Percentiles rank a stretch among this genome's conserved stretches.
Evolutionary conservation across 2,888 invertebrate genomes (phyloP).

Genomic region (Opisthograptis luteolata): DNA sequence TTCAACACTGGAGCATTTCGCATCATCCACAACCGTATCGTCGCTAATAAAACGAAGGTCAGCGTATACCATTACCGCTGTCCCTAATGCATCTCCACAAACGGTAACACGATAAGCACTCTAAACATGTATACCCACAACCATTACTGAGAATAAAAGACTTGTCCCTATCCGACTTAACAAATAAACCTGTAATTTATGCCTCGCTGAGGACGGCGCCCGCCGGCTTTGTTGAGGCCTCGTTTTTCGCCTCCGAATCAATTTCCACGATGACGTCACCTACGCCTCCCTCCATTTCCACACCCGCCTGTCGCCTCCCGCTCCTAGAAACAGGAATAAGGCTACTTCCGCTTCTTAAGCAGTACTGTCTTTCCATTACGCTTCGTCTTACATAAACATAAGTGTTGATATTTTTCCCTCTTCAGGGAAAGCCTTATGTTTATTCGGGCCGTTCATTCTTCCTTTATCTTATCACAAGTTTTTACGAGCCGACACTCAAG

Average conservation of each 20-base stretch:
- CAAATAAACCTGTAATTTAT: slow-evolving; percentile 75
- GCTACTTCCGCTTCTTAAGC: slow-evolving; percentile 68
- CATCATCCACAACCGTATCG: slow-evolving; percentile 9
- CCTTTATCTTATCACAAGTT: slow-evolving; percentile 36
- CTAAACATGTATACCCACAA: slow-evolving; percentile 46
- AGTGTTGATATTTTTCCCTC: slow-evolving; percentile 46
- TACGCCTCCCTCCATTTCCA: slow-evolving; percentile 48
- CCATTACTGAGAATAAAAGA: slow-evolving; percentile 58
- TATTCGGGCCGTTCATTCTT: slow-evolving; percentile 31
- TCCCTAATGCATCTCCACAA: slow-evolving; percentile 43
- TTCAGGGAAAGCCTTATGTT: slow-evolving; percentile 38
- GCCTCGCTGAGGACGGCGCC: slow-evolving; percentile 65
- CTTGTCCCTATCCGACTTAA: slow-evolving; percentile 54
- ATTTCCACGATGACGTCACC: slow-evolving; percentile 78
- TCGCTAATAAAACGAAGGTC: slow-evolving; percentile 29
- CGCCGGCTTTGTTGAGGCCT: slow-evolving; percentile 71
- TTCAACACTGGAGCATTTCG: slow-evolving; percentile 14
- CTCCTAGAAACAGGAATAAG: slow-evolving; percentile 62
- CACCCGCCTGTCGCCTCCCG: slow-evolving; percentile 47
- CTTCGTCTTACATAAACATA: slow-evolving; percentile 49
- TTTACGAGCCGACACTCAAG: slow-evolving; percentile 32
- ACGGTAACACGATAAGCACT: slow-evolving; percentile 54
- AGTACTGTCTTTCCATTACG: slow-evolving; percentile 59
- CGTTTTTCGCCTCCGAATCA: slow-evolving; percentile 79
- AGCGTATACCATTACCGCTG: slow-evolving; percentile 18